A percentile compares a stretch with the other conserved stretches of the same genome.
Conservation (phyloP, 2,888 invertebrate genomes). For the Protophormia terraenovae region DNA sequence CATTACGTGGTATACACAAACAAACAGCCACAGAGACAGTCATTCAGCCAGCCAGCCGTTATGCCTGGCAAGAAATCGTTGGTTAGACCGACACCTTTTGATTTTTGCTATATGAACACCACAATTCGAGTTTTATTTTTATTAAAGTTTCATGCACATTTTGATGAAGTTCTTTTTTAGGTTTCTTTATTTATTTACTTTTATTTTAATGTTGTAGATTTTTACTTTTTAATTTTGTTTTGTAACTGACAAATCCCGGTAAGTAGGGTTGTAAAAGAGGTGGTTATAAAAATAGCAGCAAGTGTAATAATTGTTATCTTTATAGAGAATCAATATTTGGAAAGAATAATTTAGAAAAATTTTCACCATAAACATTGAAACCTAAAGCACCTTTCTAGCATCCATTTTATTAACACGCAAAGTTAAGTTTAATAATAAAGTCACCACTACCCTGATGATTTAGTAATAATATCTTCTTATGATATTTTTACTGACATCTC, state of each 20-base stretch:
- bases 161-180: conserved; percentile 45
- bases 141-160: conserved; percentile 40
- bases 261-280: conserved; percentile 11
- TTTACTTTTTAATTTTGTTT: conserved; percentile 55
- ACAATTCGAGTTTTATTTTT: conserved; percentile 27
- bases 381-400: no score
- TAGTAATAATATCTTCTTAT: no score
- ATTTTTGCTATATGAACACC: conserved; percentile 22
- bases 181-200: conserved; percentile 6
- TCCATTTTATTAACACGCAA: no score
- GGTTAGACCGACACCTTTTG: conserved; percentile 34
- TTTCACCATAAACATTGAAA: no score
- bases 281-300: conserved; percentile 18
- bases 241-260: conserved; percentile 59
- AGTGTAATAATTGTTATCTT: not conserved
- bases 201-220: conserved; percentile 25
- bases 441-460: no score
- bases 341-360: no score
- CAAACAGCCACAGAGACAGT: not conserved
- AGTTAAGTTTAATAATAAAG: no score
- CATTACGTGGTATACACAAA: conserved; percentile 1
- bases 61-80: conserved; percentile 10
- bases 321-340: no score
- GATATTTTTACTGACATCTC: no score
- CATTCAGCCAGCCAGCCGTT: not conserved